These are phyloP conservation scores for Turritopsis rubra DNA, from an alignment of 30 jellyfish, hydroid and myxozoan species.

Conservation along the genomic window DNA sequence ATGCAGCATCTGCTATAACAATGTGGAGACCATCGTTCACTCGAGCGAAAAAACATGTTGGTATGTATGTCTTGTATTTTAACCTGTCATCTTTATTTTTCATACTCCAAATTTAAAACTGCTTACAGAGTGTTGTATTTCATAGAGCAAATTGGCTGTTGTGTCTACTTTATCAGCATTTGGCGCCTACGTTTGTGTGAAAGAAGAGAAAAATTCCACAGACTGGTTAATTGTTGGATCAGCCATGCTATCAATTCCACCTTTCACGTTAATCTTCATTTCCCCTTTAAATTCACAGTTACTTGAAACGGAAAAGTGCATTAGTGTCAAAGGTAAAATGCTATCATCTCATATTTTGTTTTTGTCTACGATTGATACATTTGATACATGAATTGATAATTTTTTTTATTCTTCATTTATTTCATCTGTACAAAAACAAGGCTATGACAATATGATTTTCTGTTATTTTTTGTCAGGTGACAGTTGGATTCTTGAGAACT, in stretches of 20 bases:
- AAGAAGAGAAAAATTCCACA: conserved; percentile 33
- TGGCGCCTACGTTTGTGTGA: conserved; percentile 45
- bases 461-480: conserved; percentile 51
- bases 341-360: background rate
- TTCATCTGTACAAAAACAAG: background rate
- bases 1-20: conserved; percentile 58
- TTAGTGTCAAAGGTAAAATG: conserved; percentile 59
- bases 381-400: background rate
- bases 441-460: too few species aligned
- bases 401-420: background rate
- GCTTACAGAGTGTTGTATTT: background rate
- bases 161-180: conserved; percentile 42
- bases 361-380: background rate
- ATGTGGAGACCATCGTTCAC: conserved; percentile 86
- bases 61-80: background rate
- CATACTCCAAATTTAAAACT: background rate
- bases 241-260: conserved; percentile 44
- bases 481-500: conserved; percentile 50
- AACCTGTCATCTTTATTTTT: background rate
- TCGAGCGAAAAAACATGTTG: conserved; percentile 41
- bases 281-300: conserved; percentile 57
- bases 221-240: conserved; percentile 68
- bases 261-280: conserved; percentile 62
- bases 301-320: conserved; percentile 76
- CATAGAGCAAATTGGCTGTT: conserved; percentile 46